Evolutionary conservation across 2,888 invertebrate genomes (phyloP).

Genomic region (Cheilosia urbana): DNA sequence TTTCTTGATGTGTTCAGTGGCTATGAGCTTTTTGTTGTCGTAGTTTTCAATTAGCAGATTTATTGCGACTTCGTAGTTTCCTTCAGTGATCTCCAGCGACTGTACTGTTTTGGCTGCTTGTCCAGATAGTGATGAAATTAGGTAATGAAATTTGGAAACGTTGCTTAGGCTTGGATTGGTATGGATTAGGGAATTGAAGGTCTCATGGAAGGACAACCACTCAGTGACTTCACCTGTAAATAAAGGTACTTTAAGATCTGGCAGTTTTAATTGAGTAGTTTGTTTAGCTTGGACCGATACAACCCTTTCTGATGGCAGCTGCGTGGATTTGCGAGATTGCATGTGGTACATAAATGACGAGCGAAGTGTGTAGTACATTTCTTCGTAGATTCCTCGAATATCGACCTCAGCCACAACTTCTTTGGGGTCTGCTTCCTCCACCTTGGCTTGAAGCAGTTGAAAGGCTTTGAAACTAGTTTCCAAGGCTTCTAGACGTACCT

Average conservation of each 20-base stretch:
- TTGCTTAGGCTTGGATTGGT: slow-evolving; percentile 3
- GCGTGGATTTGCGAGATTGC: not conserved
- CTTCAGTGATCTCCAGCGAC: slow-evolving; percentile 26
- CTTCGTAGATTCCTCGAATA: slow-evolving; percentile 21
- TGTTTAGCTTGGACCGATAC: slow-evolving; percentile 2
- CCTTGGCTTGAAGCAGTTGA: slow-evolving; percentile 6
- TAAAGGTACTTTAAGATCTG: slow-evolving; percentile 22
- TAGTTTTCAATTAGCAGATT: slow-evolving; percentile 19
- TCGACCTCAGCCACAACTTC: not conserved
- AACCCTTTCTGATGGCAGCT: slow-evolving; percentile 6
- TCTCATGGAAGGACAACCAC: slow-evolving; percentile 29
- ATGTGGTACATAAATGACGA: slow-evolving; percentile 7
- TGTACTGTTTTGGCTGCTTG: slow-evolving; percentile 10
- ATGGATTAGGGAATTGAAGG: slow-evolving; percentile 27
- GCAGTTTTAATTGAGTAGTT: slow-evolving; percentile 25
- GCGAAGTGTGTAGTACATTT: slow-evolving; percentile 14
- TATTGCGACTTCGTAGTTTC: slow-evolving; percentile 24
- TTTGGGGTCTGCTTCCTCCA: slow-evolving; percentile 23
- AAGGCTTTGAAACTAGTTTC: slow-evolving; percentile 24
- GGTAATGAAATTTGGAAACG: slow-evolving; percentile 15
- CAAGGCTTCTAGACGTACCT: not conserved
- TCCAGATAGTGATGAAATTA: slow-evolving; percentile 9
- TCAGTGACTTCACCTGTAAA: slow-evolving; percentile 25
- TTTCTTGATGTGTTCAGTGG: slow-evolving; percentile 12
- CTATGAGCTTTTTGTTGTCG: slow-evolving; percentile 29